Evolutionary conservation across 2,888 invertebrate genomes (phyloP).

Genomic region (Tanaodytes sp.): DNA sequence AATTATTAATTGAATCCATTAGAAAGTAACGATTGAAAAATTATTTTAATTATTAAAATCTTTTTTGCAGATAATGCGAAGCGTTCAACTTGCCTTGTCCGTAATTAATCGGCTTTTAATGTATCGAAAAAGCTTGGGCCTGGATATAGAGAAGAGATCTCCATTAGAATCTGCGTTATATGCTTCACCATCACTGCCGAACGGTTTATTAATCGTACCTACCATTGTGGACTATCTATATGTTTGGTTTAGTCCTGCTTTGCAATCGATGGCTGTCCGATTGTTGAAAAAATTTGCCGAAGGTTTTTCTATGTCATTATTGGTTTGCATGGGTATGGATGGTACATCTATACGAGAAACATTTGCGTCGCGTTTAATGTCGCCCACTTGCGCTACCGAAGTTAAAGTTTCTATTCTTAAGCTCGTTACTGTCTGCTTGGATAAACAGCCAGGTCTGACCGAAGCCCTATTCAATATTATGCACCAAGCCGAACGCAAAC

Average conservation of each 20-base stretch:
- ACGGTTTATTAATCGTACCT: conserved; percentile 73
- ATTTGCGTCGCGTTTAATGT: conserved; percentile 75
- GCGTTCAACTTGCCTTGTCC: conserved; percentile 70
- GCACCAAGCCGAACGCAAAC: conserved; percentile 69
- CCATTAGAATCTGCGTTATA: conserved; percentile 71
- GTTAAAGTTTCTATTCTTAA: conserved; percentile 73
- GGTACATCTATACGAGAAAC: conserved; percentile 77
- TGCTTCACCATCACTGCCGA: conserved; percentile 70
- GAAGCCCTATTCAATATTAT: conserved; percentile 72
- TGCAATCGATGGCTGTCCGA: conserved; percentile 76
- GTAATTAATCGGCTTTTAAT: conserved; percentile 70
- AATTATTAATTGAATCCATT: no score
- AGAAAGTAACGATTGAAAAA: no score
- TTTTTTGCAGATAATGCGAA: conserved; percentile 62
- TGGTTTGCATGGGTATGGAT: conserved; percentile 77
- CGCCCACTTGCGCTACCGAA: conserved; percentile 73
- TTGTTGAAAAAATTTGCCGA: conserved; percentile 75
- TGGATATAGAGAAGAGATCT: conserved; percentile 65
- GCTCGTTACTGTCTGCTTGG: conserved; percentile 72
- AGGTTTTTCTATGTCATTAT: conserved; percentile 76
- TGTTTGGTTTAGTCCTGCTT: conserved; percentile 75
- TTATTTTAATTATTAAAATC: neutral
- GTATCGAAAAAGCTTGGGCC: conserved; percentile 68
- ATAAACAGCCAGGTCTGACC: conserved; percentile 73
- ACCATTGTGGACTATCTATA: conserved; percentile 76